phyloP scores from a whole-genome alignment of 2,888 invertebrate species.

The Drosophila fungiperda region DNA sequence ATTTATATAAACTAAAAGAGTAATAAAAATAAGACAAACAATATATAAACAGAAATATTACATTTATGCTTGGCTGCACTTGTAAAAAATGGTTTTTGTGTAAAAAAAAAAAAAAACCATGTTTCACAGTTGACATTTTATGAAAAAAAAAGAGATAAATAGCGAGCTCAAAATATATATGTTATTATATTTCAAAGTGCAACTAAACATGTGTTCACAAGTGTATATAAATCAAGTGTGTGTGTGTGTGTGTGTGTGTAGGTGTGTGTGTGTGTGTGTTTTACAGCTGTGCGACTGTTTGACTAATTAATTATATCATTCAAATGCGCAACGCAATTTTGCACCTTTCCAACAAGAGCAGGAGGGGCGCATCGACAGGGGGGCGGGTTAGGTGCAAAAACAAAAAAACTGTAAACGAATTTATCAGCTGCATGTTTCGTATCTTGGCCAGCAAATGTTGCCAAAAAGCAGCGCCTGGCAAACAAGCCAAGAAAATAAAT shows the following conservation, averaged over 20 bases:
- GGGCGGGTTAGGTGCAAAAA: neutral
- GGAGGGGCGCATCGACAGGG: neutral
- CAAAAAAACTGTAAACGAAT: conserved; percentile 42
- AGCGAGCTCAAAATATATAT: neutral
- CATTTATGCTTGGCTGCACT: neutral
- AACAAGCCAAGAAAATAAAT: conserved; percentile 77
- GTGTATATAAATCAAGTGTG: neutral
- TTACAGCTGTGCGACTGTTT: conserved; percentile 25
- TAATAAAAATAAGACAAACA: neutral
- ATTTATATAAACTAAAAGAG: neutral
- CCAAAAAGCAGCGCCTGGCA: conserved; percentile 39
- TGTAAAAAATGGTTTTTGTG: neutral
- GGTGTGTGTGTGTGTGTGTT: conserved; percentile 2
- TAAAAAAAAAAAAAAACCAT: neutral
- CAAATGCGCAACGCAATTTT: conserved; percentile 52
- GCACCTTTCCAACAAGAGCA: conserved; percentile 37
- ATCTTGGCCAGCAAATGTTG: conserved; percentile 26
- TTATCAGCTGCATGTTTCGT: conserved; percentile 49
- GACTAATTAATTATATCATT: conserved; percentile 64
- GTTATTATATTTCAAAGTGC: neutral
- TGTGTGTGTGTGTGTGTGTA: neutral
- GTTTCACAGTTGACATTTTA: neutral
- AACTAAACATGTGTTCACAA: neutral
- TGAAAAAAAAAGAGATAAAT: neutral
- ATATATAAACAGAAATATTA: neutral